Evolutionary conservation across 2,113 vertebrate species (phyloP).

Genomic region (Neotragus pygmaeus): DNA sequence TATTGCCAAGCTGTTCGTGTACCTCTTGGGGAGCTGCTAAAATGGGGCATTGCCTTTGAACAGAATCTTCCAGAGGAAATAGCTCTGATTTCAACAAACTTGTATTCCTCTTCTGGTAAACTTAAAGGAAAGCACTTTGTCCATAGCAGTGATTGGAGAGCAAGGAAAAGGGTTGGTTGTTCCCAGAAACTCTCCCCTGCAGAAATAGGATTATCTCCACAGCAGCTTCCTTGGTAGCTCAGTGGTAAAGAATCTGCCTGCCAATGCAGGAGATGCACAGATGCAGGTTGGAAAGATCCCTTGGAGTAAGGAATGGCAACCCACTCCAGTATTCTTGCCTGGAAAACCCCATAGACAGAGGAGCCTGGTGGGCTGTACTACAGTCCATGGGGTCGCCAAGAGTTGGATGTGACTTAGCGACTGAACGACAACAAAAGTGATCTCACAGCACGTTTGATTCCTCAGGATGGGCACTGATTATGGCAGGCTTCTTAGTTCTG

Average conservation of each 20-base stretch:
- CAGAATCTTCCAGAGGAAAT: not conserved
- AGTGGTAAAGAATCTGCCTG: not conserved
- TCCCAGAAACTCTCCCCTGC: not conserved
- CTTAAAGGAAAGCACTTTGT: not conserved
- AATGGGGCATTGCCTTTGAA: constrained; percentile 45
- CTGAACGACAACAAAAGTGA: not conserved
- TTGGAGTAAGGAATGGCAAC: not conserved
- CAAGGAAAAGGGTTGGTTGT: not conserved
- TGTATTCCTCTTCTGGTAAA: not conserved
- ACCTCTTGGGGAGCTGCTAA: constrained; percentile 20
- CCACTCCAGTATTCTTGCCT: not conserved
- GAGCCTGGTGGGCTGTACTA: not conserved
- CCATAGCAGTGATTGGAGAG: not conserved
- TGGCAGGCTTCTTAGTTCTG: not conserved
- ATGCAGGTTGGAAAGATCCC: not conserved
- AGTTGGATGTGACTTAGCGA: not conserved
- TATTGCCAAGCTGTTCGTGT: constrained; percentile 30
- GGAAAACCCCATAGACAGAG: not conserved
- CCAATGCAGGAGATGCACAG: not conserved
- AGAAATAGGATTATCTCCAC: not conserved
- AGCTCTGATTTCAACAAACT: not conserved
- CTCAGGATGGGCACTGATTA: not conserved
- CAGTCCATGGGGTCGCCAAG: not conserved
- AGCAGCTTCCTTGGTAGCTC: not conserved
- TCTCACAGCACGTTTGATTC: not conserved